Base-by-base conservation (phyloP, 2,888 invertebrate species). In the Lepetodrilus schrolli region DNA sequence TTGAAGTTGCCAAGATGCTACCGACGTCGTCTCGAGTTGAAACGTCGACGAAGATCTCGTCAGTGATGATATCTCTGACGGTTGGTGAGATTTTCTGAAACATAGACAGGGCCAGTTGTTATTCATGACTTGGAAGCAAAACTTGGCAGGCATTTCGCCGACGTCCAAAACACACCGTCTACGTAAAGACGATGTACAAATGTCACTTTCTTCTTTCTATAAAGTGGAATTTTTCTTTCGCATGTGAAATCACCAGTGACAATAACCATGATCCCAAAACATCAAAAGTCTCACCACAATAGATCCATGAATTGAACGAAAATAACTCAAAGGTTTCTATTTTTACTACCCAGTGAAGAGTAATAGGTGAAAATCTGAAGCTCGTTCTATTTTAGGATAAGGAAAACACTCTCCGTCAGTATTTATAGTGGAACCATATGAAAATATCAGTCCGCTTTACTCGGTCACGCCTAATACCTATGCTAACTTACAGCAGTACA, bases 251-350 rank as follows among this genome's bases (percentile, higher is more conserved):
- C 47, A 68, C 68, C 13, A 68, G 43, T 68, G 72, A 36, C 71
- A 69, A n/a, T 75, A 75, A 79, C 70, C 73, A 34, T 70, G 70
- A 50, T 38, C 72, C 75, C 65, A 77, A 78, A 75, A 80, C 70
- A 72, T 75, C 74, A 76, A 76, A 74, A 73, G 74, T 76, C 79
- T 78, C 80, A 78, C 80, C 81, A 75, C 75, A 74, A 79, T 79
- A 79, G 78, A 80, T 79, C 79, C 80, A 79, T 76, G 75, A 79
- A 83, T 80, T 80, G 80, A 82, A 82, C 80, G 74, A 83, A 83
- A 83, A 83, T 83, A 83, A 80, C 82, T 81, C 77, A 76, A 79
- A 74, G 71, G 81, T 78, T 83, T 80, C 85, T 85, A 85, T 85
- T 85, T 85, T 84, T 83, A 84, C 84, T 80, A 78, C 75, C 84